A percentile compares a stretch with the other conserved stretches of the same genome.
These are phyloP conservation scores for Drosophila miranda DNA, from an alignment of 1,140 invertebrate species.

Conservation along the genomic window DNA sequence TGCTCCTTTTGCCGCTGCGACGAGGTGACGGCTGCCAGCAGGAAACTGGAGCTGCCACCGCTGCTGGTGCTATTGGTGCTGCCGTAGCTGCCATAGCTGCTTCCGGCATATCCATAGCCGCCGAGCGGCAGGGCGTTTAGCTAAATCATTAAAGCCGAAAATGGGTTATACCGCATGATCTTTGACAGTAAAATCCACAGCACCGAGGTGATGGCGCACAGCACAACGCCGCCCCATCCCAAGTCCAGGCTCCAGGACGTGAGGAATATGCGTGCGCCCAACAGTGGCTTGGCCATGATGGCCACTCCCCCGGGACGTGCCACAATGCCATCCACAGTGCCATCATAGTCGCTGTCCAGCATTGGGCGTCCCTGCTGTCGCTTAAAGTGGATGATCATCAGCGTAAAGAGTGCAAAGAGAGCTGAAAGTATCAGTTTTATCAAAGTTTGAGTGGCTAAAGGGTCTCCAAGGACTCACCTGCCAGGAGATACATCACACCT, in stretches of 20 bases:
- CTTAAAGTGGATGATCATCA: conserved; percentile 95
- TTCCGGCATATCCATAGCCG: conserved; percentile 59
- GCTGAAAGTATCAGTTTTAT: conserved; percentile 83
- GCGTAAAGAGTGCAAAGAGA: conserved; percentile 92
- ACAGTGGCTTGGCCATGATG: conserved; percentile 75
- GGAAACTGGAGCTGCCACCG: conserved; percentile 60
- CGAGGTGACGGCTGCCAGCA: conserved; percentile 56
- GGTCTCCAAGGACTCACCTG: conserved; percentile 85
- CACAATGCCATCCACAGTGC: conserved; percentile 88
- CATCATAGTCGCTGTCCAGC: conserved; percentile 84
- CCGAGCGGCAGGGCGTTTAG: conserved; percentile 77
- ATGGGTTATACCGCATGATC: conserved; percentile 94
- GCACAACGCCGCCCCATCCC: conserved; percentile 91
- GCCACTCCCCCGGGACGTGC: conserved; percentile 83
- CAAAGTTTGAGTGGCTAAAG: neutral
- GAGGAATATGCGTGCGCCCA: conserved; percentile 88
- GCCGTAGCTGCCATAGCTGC: conserved; percentile 55
- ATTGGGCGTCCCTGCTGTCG: conserved; percentile 87
- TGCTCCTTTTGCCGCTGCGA: conserved; percentile 73
- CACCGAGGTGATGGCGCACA: conserved; percentile 90
- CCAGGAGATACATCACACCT: conserved; percentile 94
- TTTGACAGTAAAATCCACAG: conserved; percentile 94
- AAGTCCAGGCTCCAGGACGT: conserved; percentile 92
- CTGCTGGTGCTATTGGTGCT: conserved; percentile 59
- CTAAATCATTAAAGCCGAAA: conserved; percentile 88